phyloP scores from a whole-genome alignment of 2,113 vertebrate species.

The Mirza zaza region DNA sequence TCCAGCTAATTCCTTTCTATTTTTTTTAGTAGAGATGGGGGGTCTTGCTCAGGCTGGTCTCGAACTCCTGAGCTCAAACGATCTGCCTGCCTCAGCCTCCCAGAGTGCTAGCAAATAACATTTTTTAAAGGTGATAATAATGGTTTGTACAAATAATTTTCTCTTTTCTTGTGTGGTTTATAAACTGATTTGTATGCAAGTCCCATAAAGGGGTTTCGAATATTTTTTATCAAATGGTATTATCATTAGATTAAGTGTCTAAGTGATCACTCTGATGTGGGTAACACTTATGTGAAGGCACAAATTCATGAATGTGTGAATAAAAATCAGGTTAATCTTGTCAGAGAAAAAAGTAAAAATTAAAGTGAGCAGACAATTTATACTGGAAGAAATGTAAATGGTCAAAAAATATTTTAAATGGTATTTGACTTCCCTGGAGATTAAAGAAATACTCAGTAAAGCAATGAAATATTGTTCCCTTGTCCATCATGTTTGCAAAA shows the following conservation, averaged over 20 bases:
- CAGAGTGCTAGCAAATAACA: neutral
- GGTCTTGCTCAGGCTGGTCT: no score
- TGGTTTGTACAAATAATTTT: neutral
- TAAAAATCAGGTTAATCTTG: neutral
- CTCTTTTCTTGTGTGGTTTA: neutral
- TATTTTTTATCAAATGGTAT: neutral
- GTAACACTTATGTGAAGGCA: neutral
- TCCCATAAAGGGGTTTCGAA: neutral
- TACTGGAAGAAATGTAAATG: neutral
- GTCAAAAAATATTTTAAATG: neutral
- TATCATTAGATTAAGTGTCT: neutral
- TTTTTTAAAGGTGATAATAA: neutral
- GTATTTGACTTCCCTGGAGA: neutral
- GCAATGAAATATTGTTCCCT: neutral
- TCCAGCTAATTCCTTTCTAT: no score
- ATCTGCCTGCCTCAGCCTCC: no score
- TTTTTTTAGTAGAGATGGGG: no score
- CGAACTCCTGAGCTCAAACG: no score
- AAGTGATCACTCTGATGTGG: neutral
- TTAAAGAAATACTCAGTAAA: neutral
- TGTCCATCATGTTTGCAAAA: neutral
- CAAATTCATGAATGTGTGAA: neutral
- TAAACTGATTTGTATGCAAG: neutral
- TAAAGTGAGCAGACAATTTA: neutral
- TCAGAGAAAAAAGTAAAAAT: neutral